These are phyloP conservation scores for Furcifer pardalis DNA, from an alignment of 2,797 vertebrate genomes.

Conservation along the genomic window DNA sequence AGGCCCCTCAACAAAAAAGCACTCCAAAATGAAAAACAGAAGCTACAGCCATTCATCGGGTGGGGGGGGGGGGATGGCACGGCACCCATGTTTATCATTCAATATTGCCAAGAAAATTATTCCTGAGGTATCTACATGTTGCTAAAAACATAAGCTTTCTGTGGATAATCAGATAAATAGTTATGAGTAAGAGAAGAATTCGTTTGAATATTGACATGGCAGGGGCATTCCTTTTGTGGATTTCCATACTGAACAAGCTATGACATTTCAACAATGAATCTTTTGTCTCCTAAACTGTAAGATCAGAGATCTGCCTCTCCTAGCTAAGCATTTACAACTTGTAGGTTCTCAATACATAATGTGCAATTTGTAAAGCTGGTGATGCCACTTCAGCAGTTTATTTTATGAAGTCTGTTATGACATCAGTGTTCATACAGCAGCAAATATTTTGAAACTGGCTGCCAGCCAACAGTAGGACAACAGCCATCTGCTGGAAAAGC, in stretches of 20 bases:
- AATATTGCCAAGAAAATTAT: fast-evolving
- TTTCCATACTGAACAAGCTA: neutral
- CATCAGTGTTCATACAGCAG: neutral
- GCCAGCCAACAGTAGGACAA: constrained; percentile 9
- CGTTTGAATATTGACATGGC: neutral
- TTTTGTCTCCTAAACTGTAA: neutral
- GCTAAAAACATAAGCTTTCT: neutral
- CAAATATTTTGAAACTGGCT: constrained; percentile 30
- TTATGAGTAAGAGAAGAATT: neutral
- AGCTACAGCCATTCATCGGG: neutral
- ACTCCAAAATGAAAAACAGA: neutral
- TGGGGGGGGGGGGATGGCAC: no score
- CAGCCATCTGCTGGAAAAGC: constrained; percentile 51
- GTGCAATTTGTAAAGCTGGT: neutral
- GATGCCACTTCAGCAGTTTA: neutral
- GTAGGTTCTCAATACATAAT: neutral
- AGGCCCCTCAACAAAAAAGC: constrained; percentile 6
- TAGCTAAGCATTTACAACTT: neutral
- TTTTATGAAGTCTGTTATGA: neutral
- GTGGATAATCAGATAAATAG: neutral
- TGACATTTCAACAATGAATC: neutral
- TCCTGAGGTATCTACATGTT: neutral
- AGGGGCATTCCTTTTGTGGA: neutral
- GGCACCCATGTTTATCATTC: neutral
- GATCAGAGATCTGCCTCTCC: neutral